Conservation (phyloP, 2,888 invertebrate genomes). For the Orthonevra nobilis region DNA sequence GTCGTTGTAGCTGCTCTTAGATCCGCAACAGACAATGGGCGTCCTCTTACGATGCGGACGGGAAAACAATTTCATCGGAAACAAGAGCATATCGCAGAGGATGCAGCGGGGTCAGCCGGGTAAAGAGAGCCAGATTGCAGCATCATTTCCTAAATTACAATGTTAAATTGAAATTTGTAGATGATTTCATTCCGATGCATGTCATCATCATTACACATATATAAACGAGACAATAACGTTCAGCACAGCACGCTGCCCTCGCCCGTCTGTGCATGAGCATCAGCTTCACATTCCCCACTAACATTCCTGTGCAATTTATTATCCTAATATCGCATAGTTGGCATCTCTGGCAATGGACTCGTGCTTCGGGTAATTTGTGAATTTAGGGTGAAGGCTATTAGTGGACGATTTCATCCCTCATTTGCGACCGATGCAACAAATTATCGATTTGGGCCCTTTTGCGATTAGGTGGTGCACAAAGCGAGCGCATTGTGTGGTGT, state of each 20-base stretch:
- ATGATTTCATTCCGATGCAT: constrained; percentile 62
- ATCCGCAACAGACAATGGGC: constrained; percentile 32
- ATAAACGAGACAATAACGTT: too few relatives aligned
- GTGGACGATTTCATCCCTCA: constrained; percentile 68
- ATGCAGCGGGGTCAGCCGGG: constrained; percentile 6
- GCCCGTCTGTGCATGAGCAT: neutral
- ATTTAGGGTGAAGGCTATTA: constrained; percentile 63
- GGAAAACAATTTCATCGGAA: neutral
- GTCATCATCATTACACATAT: constrained; percentile 64
- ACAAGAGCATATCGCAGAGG: constrained; percentile 8
- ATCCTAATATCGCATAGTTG: constrained; percentile 62
- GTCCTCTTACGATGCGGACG: neutral
- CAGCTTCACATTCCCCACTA: constrained; percentile 56
- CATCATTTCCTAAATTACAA: constrained; percentile 67
- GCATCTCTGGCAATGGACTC: constrained; percentile 49
- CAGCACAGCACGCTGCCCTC: constrained; percentile 7
- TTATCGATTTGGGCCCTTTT: constrained; percentile 60
- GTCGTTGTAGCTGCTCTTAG: too few relatives aligned
- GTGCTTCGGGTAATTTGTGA: constrained; percentile 42
- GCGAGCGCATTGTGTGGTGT: neutral
- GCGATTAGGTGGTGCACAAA: constrained; percentile 46
- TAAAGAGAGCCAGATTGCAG: constrained; percentile 56
- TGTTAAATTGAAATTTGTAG: constrained; percentile 70
- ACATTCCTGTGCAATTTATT: constrained; percentile 65
- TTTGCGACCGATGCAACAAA: constrained; percentile 68